Conservation (phyloP, 2,113 vertebrate species). For the Anolis sagrei region DNA sequence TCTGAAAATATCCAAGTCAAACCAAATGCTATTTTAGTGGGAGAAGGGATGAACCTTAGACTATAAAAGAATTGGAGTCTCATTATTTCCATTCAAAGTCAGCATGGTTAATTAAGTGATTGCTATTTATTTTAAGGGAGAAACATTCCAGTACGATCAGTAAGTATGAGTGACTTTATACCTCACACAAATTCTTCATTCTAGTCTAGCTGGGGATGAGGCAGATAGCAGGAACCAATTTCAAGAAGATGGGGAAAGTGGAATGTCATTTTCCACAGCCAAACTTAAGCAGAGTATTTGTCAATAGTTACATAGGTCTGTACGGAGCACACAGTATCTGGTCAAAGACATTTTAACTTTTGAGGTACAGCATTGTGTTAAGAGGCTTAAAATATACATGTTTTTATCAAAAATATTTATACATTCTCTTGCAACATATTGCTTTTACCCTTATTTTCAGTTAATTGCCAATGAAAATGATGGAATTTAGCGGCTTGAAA, state of each 20-base stretch:
- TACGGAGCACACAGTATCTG: conserved; percentile 62
- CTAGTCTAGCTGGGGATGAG: conserved; percentile 43
- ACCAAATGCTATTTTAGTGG: conserved; percentile 28
- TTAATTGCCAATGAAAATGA: conserved; percentile 75
- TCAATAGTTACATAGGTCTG: conserved; percentile 53
- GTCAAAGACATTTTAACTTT: conserved; percentile 73
- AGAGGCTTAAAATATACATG: conserved; percentile 83
- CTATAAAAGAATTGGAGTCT: not conserved
- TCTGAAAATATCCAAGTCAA: conserved; percentile 10
- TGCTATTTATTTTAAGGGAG: not conserved
- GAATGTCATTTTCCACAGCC: conserved; percentile 56
- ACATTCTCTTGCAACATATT: conserved; percentile 83
- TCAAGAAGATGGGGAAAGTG: conserved; percentile 23
- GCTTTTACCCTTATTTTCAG: conserved; percentile 78
- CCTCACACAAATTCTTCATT: conserved; percentile 44
- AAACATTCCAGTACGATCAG: not conserved
- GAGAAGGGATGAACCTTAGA: not conserved
- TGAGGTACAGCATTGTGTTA: conserved; percentile 87
- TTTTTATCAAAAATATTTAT: conserved; percentile 85
- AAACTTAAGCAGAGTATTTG: conserved; percentile 43
- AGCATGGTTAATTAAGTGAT: conserved; percentile 1
- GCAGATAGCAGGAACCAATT: not conserved
- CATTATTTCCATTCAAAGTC: not conserved
- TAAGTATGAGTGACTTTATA: not conserved
- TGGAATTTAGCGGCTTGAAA: conserved; percentile 76